These are phyloP conservation scores for Sarotherodon lohbergeri DNA, from an alignment of 2,113 vertebrate genomes.

Conservation along the genomic window DNA sequence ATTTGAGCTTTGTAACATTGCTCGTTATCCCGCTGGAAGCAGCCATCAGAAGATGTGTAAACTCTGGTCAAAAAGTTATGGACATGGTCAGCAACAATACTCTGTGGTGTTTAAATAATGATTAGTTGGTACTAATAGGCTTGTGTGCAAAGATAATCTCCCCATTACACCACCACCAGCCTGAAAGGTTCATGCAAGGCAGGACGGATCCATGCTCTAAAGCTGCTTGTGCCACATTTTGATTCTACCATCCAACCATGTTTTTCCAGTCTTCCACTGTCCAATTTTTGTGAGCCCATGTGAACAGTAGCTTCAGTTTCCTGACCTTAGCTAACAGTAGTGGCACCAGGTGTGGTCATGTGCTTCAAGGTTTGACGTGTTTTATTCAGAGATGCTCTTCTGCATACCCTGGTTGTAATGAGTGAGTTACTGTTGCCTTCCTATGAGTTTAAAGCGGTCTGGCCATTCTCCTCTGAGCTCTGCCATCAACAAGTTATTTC, in stretches of 20 bases:
- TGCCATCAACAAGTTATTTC: neutral
- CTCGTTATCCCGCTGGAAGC: neutral
- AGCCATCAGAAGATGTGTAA: neutral
- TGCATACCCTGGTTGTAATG: neutral
- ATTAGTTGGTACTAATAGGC: neutral
- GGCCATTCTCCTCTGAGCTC: neutral
- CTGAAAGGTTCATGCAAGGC: neutral
- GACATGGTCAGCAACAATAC: neutral
- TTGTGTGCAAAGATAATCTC: neutral
- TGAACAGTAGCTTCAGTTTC: neutral
- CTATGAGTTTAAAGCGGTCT: neutral
- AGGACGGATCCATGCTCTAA: neutral
- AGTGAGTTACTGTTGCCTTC: accelerated
- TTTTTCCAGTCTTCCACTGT: neutral
- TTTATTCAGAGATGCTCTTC: neutral
- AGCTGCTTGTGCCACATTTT: neutral
- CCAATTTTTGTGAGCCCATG: neutral
- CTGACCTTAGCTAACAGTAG: neutral
- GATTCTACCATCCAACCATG: neutral
- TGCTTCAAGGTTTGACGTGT: neutral
- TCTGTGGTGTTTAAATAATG: neutral
- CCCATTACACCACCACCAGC: neutral
- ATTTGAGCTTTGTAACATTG: neutral
- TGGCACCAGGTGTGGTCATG: neutral
- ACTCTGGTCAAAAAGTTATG: neutral